A percentile compares a stretch with the other conserved stretches of the same genome.
Conservation (phyloP, 1,140 invertebrate species). For the Papilio glaucus region DNA sequence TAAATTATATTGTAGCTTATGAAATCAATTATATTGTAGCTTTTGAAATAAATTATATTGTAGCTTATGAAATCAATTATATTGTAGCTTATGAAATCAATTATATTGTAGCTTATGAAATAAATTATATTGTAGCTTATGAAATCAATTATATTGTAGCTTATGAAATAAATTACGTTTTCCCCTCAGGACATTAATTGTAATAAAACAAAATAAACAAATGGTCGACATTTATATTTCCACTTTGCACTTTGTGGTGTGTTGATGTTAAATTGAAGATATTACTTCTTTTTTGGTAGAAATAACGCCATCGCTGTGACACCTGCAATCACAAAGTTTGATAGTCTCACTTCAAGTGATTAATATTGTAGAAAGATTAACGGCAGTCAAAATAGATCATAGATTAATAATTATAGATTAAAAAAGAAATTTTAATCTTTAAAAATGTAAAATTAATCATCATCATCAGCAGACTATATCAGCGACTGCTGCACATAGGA, state of each 20-base stretch:
- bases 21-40: too few species aligned
- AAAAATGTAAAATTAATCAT: too few species aligned
- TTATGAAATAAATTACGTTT: constrained; percentile 21
- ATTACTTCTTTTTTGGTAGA: constrained; percentile 47
- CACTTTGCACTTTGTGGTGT: background rate
- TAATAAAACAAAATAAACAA: constrained; percentile 1
- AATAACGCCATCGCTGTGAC: constrained; percentile 45
- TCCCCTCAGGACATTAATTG: background rate
- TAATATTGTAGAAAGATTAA: too few species aligned
- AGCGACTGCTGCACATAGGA: too few species aligned
- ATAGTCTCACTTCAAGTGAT: background rate
- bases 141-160: background rate
- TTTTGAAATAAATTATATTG: constrained; percentile 12
- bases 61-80: too few species aligned
- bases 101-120: constrained; percentile 11
- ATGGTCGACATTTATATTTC: background rate
- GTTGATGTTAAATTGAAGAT: background rate
- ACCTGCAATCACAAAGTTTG: constrained; percentile 45
- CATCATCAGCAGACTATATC: too few species aligned
- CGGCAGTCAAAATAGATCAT: too few species aligned
- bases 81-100: constrained; percentile 10
- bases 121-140: constrained; percentile 15
- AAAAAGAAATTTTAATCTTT: too few species aligned
- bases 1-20: constrained; percentile 12
- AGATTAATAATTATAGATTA: too few species aligned